Evolutionary conservation across 2,797 vertebrate species (phyloP).

Genomic region (Craterocephalus amniculus): DNA sequence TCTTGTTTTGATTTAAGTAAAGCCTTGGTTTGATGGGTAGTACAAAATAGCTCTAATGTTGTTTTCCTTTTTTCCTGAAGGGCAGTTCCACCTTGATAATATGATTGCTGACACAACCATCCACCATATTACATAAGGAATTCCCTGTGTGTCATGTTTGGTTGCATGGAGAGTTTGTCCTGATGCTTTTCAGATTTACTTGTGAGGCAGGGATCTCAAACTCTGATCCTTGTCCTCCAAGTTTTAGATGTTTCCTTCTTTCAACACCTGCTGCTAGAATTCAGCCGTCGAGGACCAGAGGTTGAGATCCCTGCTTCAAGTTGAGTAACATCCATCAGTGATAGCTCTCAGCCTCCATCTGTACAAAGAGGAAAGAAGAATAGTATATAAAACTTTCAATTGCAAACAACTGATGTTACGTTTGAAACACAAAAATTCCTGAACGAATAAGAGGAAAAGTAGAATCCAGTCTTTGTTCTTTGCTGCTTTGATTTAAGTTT

Average conservation of each 20-base stretch:
- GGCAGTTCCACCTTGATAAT: not conserved
- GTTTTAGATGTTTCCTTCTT: no score
- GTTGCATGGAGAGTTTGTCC: not conserved
- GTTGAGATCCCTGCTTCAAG: not conserved
- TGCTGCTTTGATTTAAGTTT: constrained; percentile 8
- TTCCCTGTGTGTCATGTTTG: not conserved
- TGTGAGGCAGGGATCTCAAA: no score
- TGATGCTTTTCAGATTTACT: not conserved
- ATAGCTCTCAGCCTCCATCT: not conserved
- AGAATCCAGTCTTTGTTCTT: not conserved
- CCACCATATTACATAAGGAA: not conserved
- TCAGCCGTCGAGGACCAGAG: not conserved
- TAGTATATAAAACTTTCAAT: not conserved
- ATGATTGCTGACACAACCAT: not conserved
- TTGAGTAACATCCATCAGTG: not conserved
- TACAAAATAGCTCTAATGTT: constrained; percentile 14
- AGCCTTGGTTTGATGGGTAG: constrained; percentile 23
- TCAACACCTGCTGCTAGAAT: not conserved
- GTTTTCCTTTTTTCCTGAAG: not conserved
- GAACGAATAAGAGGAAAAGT: not conserved
- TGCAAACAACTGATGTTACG: not conserved
- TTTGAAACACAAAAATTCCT: not conserved
- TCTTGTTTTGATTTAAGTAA: constrained; percentile 39
- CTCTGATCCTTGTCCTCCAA: no score
- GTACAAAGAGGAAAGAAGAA: not conserved